Evolutionary conservation across 2,113 vertebrate genomes (phyloP), one percentile per base, ranked within the genome.

Genomic region (Melanotaenia duboulayi): DNA sequence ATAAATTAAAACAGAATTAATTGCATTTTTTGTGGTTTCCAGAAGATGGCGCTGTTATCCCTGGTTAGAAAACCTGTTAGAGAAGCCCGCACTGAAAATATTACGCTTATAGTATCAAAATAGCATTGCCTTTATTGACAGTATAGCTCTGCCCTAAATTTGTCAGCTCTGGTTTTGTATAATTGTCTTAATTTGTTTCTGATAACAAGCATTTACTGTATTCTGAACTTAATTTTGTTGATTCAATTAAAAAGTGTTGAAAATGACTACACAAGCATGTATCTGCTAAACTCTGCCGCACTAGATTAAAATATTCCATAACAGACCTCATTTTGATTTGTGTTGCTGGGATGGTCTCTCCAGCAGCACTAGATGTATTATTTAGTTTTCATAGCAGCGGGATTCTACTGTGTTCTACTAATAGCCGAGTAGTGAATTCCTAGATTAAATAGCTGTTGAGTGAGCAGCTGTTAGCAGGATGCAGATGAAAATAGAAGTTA

Each of bases 401-500:
- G 64, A 51, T 25, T 77, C 67, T 71, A 79, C 82, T 87, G 72
- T 91, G 77, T 81, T 72, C 81, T 14, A 84, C 83, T 90, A 79
- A 88, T 81, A 90, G 81, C 77, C 46, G 73, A 78, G 72, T 17
- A 58, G 82, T 77, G 76, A 69, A 77, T 81, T 90, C 80, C 72
- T 80, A 87, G 81, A 87, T 91, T 87, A 76, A 75, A 58, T 20
- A 40, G 69, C 72, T 80, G 71, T 77, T 78, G 57, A 84, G 71
- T 32, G 66, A 82, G 78, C 83, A 86, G 86, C 84, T 89, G 84
- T 81, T 71, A 46, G 48, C 44, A 6, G 62, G 24, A 64, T 52
- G 67, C 65, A 75, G 77, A 79, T 89, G 37, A 71, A 90, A 87
- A 90, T 80, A 78, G 79, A 46, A 60, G 49, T 74, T 57, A 48